Evolutionary conservation across 2,888 invertebrate genomes (phyloP), one percentile per base, ranked within the genome.

Genomic region (Nomada ferruginata): DNA sequence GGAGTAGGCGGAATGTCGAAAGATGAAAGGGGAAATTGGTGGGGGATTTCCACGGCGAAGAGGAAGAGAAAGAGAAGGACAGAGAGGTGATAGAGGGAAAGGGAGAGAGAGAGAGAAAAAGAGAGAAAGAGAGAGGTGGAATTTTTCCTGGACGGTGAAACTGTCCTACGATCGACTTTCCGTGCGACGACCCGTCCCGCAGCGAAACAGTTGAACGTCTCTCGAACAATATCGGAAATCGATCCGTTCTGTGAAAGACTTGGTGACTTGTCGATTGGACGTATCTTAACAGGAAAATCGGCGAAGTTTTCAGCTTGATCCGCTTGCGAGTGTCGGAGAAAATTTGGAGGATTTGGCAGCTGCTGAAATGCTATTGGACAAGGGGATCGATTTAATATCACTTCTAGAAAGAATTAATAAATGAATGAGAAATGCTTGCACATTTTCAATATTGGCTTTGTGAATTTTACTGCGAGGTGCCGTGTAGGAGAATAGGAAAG

Each of bases 131-230:
- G 74, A 76, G 76, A 72, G 55, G 64, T 55, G 76, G 80, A 79
- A 86, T 87, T 87, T 86, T 86, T 86, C 76, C 76, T 42, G 73
- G 59, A 73, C 66, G 87, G 85, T 85, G 86, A 86, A 86, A 86
- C 86, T 72, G 85, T 85, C 81, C 73, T 66, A 29, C 86, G 86
- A 87, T 87, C 86, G 86, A 87, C 86, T 87, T 87, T 85, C 82
- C 85, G 82, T 86, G 82, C 85, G 85, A 85, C 87, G 85, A 87
- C 75, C 87, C 68, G 73, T 55, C 55, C 23, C n/a, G 7, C 53
- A 69, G 63, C 64, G 79, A 79, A 53, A 47, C 59, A 44, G 23
- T 23, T 55, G 63, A 78, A n/a, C 52, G 4, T n/a, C 52, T 26
- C 47, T 9, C 60, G 74, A 59, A 26, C 36, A 29, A 2, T 59